Conservation (phyloP, 2,797 vertebrate genomes). For the Crenichthys baileyi region DNA sequence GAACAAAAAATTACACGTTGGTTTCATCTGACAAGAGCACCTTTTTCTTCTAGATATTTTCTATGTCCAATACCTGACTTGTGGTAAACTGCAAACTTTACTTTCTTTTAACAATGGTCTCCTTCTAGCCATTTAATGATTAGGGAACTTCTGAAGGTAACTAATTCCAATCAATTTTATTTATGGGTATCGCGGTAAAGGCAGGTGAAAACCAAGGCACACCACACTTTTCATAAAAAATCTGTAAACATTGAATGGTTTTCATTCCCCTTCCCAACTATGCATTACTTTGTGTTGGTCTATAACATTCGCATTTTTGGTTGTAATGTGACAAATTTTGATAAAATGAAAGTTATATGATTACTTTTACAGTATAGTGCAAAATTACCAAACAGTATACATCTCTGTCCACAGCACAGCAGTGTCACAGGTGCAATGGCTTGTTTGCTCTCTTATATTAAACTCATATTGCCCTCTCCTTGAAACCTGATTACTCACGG, state of each 20-base stretch:
- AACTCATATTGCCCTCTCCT: slow-evolving; percentile 15
- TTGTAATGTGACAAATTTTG: not conserved
- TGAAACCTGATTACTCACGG: slow-evolving; percentile 10
- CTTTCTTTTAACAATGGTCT: not conserved
- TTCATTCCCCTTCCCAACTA: not conserved
- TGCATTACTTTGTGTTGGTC: not conserved
- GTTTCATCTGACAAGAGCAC: no score
- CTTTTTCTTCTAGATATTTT: not conserved
- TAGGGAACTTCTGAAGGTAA: not conserved
- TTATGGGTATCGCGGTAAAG: not conserved
- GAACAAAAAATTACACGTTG: no score
- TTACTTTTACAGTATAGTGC: not conserved
- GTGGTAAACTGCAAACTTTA: not conserved
- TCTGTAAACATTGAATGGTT: not conserved
- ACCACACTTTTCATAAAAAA: not conserved
- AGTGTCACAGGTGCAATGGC: slow-evolving; percentile 10
- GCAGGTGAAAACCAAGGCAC: not conserved
- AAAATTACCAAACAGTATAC: not conserved
- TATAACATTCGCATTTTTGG: not conserved
- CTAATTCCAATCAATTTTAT: not conserved
- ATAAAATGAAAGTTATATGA: not conserved
- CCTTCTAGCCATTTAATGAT: not conserved
- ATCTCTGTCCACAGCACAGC: slow-evolving; percentile 3
- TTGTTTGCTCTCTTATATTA: slow-evolving; percentile 35
- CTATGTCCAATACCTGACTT: no score